Conservation (phyloP, 2,888 invertebrate species). For the Tetanocera ferruginea region DNA sequence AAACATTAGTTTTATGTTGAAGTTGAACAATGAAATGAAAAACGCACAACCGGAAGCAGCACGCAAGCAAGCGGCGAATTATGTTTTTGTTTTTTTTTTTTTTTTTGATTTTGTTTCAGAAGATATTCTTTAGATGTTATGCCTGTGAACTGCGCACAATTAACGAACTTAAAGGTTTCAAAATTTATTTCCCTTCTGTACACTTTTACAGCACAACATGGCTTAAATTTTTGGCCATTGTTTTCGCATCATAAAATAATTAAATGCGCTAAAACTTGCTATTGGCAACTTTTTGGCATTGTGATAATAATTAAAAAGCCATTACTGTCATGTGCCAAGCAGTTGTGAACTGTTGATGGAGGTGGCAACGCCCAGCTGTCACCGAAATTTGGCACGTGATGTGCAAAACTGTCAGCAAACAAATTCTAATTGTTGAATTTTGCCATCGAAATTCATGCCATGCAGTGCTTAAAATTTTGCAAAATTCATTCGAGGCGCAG, state of each 20-base stretch:
- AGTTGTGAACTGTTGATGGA: background rate
- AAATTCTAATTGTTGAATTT: background rate
- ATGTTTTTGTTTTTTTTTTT: background rate
- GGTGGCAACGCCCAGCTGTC: background rate
- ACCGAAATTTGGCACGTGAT: constrained; percentile 11
- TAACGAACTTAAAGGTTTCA: background rate
- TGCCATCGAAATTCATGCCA: background rate
- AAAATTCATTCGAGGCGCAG: too few species aligned
- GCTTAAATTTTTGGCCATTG: background rate
- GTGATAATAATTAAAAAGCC: constrained; percentile 24
- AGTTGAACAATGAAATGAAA: background rate
- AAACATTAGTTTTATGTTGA: background rate
- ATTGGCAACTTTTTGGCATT: background rate
- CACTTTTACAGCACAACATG: too few species aligned
- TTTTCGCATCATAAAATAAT: constrained; percentile 23
- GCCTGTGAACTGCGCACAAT: background rate
- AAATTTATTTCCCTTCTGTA: background rate
- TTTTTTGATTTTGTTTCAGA: background rate
- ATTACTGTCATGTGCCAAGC: constrained; percentile 5
- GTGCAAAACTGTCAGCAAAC: background rate
- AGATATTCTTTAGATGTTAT: background rate
- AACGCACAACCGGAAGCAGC: background rate
- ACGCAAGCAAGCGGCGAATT: background rate
- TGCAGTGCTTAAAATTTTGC: background rate
- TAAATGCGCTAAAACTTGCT: background rate